Conservation (phyloP, 2,888 invertebrate genomes). For the Tortricodes alternella region DNA sequence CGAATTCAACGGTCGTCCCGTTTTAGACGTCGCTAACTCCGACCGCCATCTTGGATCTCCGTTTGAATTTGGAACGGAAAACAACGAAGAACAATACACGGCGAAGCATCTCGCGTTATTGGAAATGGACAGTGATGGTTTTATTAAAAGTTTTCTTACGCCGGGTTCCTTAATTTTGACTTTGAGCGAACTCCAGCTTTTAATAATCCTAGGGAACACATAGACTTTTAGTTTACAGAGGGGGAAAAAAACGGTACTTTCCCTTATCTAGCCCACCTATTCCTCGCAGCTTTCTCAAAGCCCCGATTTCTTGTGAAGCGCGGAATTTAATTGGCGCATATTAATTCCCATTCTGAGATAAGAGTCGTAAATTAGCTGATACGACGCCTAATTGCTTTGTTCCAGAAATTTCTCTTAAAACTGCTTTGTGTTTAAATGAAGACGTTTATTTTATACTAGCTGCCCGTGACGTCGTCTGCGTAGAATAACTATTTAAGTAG, state of each 20-base stretch:
- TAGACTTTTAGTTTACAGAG: too few relatives aligned
- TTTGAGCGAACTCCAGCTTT: too few relatives aligned
- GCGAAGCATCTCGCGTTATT: too few relatives aligned
- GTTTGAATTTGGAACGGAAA: constrained; percentile 29
- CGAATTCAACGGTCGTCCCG: constrained; percentile 52
- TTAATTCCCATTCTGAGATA: constrained; percentile 38
- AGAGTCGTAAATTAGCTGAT: constrained; percentile 30
- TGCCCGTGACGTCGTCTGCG: too few relatives aligned
- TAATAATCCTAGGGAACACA: too few relatives aligned
- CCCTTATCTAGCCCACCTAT: too few relatives aligned
- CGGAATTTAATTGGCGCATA: constrained; percentile 40
- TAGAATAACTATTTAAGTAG: too few relatives aligned
- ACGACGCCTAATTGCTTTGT: constrained; percentile 27
- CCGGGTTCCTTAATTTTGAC: too few relatives aligned
- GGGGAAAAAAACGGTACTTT: too few relatives aligned
- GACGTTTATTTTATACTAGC: too few relatives aligned
- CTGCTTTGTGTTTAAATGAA: too few relatives aligned
- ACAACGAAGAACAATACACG: neutral
- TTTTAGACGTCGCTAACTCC: constrained; percentile 34
- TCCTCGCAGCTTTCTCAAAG: neutral
- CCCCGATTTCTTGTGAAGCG: constrained; percentile 15
- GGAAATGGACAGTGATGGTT: neutral
- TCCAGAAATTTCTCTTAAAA: constrained; percentile 28
- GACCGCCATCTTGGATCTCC: constrained; percentile 41
- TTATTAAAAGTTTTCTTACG: too few relatives aligned